Percentiles rank a stretch among this genome's conserved stretches.
These are phyloP conservation scores for Dolichoris vasculosae DNA, from an alignment of 1,140 invertebrate species.

Conservation along the genomic window DNA sequence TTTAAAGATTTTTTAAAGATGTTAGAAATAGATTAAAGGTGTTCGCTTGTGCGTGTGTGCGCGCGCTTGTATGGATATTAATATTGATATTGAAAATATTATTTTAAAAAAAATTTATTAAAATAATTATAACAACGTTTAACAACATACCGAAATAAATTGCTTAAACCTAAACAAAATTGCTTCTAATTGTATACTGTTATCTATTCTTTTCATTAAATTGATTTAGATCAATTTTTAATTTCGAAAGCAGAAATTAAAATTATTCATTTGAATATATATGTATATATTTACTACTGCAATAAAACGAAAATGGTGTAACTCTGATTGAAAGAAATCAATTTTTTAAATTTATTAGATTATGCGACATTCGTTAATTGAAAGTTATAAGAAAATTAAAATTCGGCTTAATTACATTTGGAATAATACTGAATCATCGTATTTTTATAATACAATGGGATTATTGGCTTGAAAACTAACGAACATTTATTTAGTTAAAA, in stretches of 20 bases:
- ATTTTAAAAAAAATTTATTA: too few species aligned
- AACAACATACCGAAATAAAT: too few species aligned
- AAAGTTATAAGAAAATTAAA: neutral
- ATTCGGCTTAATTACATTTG: neutral
- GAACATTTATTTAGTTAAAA: neutral
- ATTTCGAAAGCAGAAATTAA: neutral
- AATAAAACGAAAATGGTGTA: neutral
- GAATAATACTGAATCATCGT: neutral
- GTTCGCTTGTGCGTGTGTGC: too few species aligned
- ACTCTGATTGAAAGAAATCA: neutral
- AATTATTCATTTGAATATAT: neutral
- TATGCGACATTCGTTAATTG: too few species aligned
- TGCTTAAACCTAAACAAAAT: too few species aligned
- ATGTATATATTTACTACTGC: neutral
- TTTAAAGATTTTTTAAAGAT: too few species aligned
- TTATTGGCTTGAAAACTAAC: slow-evolving; percentile 24
- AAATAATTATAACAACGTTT: too few species aligned
- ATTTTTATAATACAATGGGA: neutral
- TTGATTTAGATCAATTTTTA: neutral
- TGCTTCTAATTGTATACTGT: too few species aligned
- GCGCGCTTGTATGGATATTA: too few species aligned
- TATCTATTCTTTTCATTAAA: neutral
- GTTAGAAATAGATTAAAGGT: too few species aligned
- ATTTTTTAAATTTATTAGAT: too few species aligned
- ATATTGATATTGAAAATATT: too few species aligned